phyloP scores from a whole-genome alignment of 2,797 vertebrate genomes.

The Chiroxiphia lanceolata region DNA sequence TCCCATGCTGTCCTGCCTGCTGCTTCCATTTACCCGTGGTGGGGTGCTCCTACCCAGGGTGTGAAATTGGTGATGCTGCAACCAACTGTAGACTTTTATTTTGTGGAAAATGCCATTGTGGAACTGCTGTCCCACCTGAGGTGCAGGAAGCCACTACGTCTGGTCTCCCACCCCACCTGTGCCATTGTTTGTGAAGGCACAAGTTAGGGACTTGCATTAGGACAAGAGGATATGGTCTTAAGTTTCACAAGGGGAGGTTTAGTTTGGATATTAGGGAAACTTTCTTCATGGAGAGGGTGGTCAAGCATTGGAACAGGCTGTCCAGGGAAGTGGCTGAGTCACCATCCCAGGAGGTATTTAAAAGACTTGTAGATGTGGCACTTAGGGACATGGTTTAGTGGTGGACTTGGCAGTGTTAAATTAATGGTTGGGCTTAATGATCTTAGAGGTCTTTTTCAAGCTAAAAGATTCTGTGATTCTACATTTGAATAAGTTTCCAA shows the following conservation, averaged over 20 bases:
- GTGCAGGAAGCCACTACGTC: rapidly evolving
- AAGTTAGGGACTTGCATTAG: not conserved
- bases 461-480: not conserved
- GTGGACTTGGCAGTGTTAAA: not conserved
- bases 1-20: not conserved
- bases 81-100: not conserved
- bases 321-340: not conserved
- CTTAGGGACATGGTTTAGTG: not conserved
- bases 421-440: not conserved
- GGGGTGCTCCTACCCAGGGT: not conserved
- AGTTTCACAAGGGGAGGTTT: not conserved
- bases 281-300: not conserved
- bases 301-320: not conserved
- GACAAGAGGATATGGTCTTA: not conserved
- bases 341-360: not conserved
- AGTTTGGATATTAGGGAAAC: not conserved
- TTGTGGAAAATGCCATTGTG: not conserved
- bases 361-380: not conserved
- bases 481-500: not conserved
- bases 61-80: not conserved
- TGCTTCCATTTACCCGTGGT: not conserved
- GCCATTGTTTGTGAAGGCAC: not conserved
- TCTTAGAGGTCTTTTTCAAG: not conserved
- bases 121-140: not conserved
- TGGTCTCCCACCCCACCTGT: rapidly evolving